These are phyloP conservation scores for Anadara kagoshimensis DNA, from an alignment of 1,140 invertebrate genomes.

Conservation along the genomic window DNA sequence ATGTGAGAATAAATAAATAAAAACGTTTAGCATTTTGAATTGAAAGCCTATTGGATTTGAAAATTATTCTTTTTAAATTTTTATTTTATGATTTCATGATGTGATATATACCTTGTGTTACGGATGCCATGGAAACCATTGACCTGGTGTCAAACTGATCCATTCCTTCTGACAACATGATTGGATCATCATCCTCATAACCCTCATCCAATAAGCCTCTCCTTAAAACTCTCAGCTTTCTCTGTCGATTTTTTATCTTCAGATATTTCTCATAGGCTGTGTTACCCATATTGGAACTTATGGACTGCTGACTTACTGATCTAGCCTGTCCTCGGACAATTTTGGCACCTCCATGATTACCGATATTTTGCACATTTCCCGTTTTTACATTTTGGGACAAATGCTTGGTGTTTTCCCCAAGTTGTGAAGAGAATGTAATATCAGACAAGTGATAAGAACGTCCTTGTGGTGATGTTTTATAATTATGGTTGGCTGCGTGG, in stretches of 20 bases:
- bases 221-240: slow-evolving; percentile 47
- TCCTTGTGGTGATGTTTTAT: slow-evolving; percentile 7
- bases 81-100: too few relatives aligned
- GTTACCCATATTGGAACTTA: slow-evolving; percentile 23
- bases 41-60: too few relatives aligned
- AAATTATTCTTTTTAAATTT: too few relatives aligned
- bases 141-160: slow-evolving; percentile 54
- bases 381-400: too few relatives aligned
- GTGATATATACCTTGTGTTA: slow-evolving; percentile 50
- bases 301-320: slow-evolving; percentile 18
- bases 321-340: not conserved
- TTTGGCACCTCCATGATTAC: too few relatives aligned
- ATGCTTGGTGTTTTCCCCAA: too few relatives aligned
- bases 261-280: slow-evolving; percentile 61
- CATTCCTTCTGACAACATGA: slow-evolving; percentile 26
- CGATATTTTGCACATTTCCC: too few relatives aligned
- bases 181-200: slow-evolving; percentile 33
- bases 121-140: slow-evolving; percentile 56
- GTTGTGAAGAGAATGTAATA: slow-evolving; percentile 36
- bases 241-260: slow-evolving; percentile 57
- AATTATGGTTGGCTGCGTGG: slow-evolving; percentile 10
- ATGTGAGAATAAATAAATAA: too few relatives aligned
- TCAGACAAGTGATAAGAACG: slow-evolving; percentile 35
- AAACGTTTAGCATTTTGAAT: too few relatives aligned
- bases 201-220: slow-evolving; percentile 35